Percentiles rank a stretch among this genome's conserved stretches.
These are phyloP conservation scores for Myopa tessellatipennis DNA, from an alignment of 2,888 invertebrate species.

Conservation along the genomic window DNA sequence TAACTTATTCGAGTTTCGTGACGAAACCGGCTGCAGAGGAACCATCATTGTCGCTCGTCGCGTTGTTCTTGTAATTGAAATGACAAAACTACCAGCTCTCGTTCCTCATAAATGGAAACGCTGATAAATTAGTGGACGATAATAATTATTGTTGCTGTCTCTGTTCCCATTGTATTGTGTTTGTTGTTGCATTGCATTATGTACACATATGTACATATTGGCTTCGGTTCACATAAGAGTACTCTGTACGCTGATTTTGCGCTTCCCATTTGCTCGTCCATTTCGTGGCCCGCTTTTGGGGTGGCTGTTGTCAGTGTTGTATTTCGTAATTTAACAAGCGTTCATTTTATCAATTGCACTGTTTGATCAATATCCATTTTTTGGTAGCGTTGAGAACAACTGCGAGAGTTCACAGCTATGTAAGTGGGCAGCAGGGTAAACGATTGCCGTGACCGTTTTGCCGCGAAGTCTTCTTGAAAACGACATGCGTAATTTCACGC, in stretches of 20 bases:
- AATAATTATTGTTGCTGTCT: not conserved
- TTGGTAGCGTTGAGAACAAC: too few relatives aligned
- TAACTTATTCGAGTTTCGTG: not conserved
- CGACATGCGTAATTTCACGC: too few relatives aligned
- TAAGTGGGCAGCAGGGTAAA: too few relatives aligned
- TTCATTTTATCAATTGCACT: constrained; percentile 13
- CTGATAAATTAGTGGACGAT: constrained; percentile 1
- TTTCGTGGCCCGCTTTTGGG: not conserved
- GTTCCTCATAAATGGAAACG: not conserved
- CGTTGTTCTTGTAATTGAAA: not conserved
- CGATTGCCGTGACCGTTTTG: too few relatives aligned
- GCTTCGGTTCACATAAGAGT: not conserved
- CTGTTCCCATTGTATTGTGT: not conserved
- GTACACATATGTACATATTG: not conserved
- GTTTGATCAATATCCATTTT: constrained; percentile 13
- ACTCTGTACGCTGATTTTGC: not conserved
- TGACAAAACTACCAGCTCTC: not conserved
- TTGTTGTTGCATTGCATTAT: not conserved
- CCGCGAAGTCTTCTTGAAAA: too few relatives aligned
- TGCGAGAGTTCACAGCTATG: too few relatives aligned
- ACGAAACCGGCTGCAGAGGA: not conserved
- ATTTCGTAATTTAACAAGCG: constrained; percentile 3
- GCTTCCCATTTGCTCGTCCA: not conserved
- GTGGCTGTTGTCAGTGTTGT: not conserved
- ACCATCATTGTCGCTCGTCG: not conserved